Evolutionary conservation across 1,140 invertebrate species (phyloP).

Genomic region (Formica selysi): DNA sequence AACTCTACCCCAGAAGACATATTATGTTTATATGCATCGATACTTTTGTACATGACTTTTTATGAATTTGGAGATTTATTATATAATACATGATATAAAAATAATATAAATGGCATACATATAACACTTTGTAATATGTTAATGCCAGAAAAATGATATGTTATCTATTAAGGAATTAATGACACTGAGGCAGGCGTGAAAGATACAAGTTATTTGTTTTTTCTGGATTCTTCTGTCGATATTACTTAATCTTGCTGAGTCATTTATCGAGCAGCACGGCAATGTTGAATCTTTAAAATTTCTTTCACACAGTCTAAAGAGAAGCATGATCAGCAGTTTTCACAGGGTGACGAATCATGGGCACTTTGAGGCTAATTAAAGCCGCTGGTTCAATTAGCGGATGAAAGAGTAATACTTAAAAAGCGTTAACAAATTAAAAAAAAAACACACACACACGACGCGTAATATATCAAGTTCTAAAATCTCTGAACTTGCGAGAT

Average conservation of each 20-base stretch:
- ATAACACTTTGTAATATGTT: neutral
- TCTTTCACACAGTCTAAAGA: neutral
- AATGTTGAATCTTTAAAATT: neutral
- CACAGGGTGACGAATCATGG: neutral
- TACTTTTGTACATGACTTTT: too few species aligned
- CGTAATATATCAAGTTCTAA: neutral
- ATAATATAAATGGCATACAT: too few species aligned
- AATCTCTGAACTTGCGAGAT: too few species aligned
- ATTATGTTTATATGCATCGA: too few species aligned
- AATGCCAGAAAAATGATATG: neutral
- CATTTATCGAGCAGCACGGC: neutral
- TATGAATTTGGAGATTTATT: too few species aligned
- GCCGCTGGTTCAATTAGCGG: neutral
- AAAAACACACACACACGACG: neutral
- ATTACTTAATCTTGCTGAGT: slow-evolving; percentile 5
- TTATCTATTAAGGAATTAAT: neutral
- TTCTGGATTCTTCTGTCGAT: neutral
- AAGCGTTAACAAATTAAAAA: slow-evolving; percentile 8
- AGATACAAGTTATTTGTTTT: neutral
- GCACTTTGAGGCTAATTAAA: slow-evolving; percentile 13
- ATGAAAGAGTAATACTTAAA: neutral
- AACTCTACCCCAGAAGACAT: too few species aligned
- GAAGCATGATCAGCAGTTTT: slow-evolving; percentile 18
- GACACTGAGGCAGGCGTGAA: neutral
- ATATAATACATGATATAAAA: too few species aligned